Conservation (phyloP, 1,140 invertebrate species). For the roundworm (Caenorhabditis elegans) region WBcel235 BX284606.5:6515501-6516000, state of each 20-base stretch:
- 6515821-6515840: too few relatives aligned
- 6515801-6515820: too few relatives aligned
- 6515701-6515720: too few relatives aligned
- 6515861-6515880: not conserved
- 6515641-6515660: constrained; percentile 17
- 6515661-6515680: not conserved
- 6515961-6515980: too few relatives aligned
- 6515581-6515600: not conserved
- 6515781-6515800: too few relatives aligned
- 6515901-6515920: not conserved
- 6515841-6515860: too few relatives aligned
- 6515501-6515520: constrained; percentile 31
- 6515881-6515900: not conserved
- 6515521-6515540: constrained; percentile 23
- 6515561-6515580: not conserved
- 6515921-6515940: too few relatives aligned
- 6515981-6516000: too few relatives aligned
- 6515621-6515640: constrained; percentile 3
- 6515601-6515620: not conserved
- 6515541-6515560: constrained; percentile 17
- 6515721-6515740: not conserved
- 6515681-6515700: too few relatives aligned
- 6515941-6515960: too few relatives aligned
- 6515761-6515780: not conserved
- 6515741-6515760: not conserved